Evolutionary conservation across 30 jellyfish, hydroid and myxozoan species (phyloP).

Genomic region (Hydra vulgaris): DNA sequence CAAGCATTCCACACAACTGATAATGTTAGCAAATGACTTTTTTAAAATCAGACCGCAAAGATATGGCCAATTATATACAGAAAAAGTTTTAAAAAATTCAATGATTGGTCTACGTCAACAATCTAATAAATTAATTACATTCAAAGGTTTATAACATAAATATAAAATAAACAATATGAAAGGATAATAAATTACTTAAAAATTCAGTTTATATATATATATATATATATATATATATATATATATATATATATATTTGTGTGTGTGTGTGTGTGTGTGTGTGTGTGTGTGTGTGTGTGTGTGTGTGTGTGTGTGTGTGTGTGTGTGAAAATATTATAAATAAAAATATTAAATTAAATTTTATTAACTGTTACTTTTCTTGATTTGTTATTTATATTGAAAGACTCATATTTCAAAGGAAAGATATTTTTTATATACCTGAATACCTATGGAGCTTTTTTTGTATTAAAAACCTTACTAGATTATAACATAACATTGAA

Average conservation of each 20-base stretch:
- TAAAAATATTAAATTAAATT: no score
- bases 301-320: no score
- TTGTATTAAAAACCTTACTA: neutral
- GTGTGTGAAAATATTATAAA: neutral
- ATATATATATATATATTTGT: no score
- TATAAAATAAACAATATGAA: neutral
- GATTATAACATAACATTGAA: neutral
- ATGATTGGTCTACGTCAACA: constrained; percentile 8
- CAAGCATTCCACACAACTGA: constrained; percentile 10
- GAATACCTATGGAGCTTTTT: neutral
- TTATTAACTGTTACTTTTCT: neutral
- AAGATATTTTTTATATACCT: neutral
- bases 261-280: no score
- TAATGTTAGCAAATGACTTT: neutral
- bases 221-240: no score
- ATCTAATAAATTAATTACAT: constrained; percentile 2
- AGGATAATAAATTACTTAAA: neutral
- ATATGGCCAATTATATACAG: constrained; percentile 14
- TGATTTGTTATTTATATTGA: neutral
- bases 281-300: no score
- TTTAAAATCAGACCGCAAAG: constrained; percentile 6
- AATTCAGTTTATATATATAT: neutral
- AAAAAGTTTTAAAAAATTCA: neutral
- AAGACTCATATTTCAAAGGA: neutral
- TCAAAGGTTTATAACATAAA: neutral